Evolutionary conservation across 2,113 vertebrate species (phyloP), one percentile per base, ranked within the genome.

Genomic region (Chaetops frenatus): DNA sequence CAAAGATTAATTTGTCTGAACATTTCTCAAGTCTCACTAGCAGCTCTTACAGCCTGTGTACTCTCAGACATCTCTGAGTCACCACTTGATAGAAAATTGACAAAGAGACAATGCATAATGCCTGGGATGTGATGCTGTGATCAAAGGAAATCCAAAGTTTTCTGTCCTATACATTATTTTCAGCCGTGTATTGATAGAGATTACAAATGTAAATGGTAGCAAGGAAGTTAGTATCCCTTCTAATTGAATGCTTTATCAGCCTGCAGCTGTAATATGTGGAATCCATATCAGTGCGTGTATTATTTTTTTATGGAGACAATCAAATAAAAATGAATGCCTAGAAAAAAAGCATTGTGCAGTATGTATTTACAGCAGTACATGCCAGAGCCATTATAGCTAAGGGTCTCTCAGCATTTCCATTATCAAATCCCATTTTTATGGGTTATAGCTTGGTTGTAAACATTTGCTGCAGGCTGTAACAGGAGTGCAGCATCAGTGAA

Each of bases 351-450:
- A 24, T 53, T 76, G 53, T 16, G 57, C 40, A 62, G 11, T 92
- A 72, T 82, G 35, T 92, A 90, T 92, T 95, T 96, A 90, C 70
- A 91, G 78, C 42, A 73, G 42, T 88, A 85, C 60, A 36, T 82
- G 62, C 66, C 70, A 91, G 78, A 84, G 38, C 78, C 33, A 36
- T 80, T 94, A 73, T 56, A 90, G 58, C 85, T 93, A 73, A 94
- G 74, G 77, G 62, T 88, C 42, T 90, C 58, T 95, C 58, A 76
- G 81, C 81, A 77, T 85, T 96, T 95, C 90, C 87, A 82, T 93
- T 94, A 95, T 94, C 87, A 94, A 96, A 91, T 94, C 71, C 64
- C 50, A 44, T 93, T 97, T 95, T 95, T 95, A 90, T 69, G 87
- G 77, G 84, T 95, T 96, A 94, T 69, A 89, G 78, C 83, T 87